Evolutionary conservation across 1,140 invertebrate species (phyloP), one percentile per base, ranked within the genome.

Genomic region (Drosophila saltans): DNA sequence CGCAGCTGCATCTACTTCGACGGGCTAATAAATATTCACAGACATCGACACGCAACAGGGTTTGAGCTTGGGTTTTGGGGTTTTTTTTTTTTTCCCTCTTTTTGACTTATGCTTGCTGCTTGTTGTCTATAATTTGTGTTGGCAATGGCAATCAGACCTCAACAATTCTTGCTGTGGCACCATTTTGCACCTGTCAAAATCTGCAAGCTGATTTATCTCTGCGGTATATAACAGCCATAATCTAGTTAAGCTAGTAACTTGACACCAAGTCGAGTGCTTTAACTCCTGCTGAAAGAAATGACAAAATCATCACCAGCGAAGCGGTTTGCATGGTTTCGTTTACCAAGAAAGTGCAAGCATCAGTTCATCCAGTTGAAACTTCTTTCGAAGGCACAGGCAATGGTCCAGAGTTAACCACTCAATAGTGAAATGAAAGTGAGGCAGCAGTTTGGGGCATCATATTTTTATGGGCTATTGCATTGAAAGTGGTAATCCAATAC

Each of bases 11-110:
- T 69, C 79, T 79, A 66, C 79, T 73, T 72, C 63, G 78, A 69
- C 64, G n/a, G 80, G 76, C 80, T 88, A 83, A 88, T 88, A 86
- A 82, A 75, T 76, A 86, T 88, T 88, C 80, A 80, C 61, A 52
- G 45, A 52, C 45, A 52, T 26, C 45, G 45, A 52, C 45, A 52
- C 45, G 45, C 45, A 52, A 52, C 45, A 52, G 24, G 8, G 7
- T 26, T 52, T 52, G 45, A n/a, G n/a, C n/a, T n/a, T n/a, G n/a
- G n/a, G 2, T 1, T 6, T 52, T 52, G 45, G 45, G 45, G 8
- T 80, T 74, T 69, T 43, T 2, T 21, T 10, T 9, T n/a, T 39
- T 11, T n/a, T n/a, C n/a, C n/a, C n/a, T n/a, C n/a, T 9, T n/a
- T 30, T 30, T 30, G 28, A 3, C 30, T 61, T 43, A 63, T 21